phyloP scores from a whole-genome alignment of 2,797 vertebrate species.

The Phyllotis vaccarum region DNA sequence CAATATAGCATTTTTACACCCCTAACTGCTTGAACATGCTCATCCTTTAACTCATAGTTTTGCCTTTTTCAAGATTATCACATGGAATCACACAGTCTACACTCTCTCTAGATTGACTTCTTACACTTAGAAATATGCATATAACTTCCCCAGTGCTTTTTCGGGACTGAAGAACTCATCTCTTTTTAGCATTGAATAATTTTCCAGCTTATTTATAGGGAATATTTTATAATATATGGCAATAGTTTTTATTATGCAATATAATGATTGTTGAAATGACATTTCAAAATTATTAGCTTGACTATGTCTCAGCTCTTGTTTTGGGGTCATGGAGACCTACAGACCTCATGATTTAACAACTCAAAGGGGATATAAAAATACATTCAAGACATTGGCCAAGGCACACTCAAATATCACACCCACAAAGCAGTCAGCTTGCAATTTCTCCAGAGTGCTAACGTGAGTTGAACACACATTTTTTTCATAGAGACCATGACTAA shows the following conservation, averaged over 20 bases:
- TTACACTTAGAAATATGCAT: background rate
- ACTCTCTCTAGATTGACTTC: background rate
- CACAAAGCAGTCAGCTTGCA: background rate
- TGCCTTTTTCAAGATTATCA: background rate
- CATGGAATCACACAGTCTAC: background rate
- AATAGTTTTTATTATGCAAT: background rate
- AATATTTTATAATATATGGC: background rate
- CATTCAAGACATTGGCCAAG: background rate
- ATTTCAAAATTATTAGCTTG: slow-evolving; percentile 23
- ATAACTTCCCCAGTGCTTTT: background rate
- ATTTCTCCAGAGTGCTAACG: background rate
- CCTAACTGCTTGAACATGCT: background rate
- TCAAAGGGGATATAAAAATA: slow-evolving; percentile 23
- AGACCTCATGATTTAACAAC: slow-evolving; percentile 26
- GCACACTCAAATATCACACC: background rate
- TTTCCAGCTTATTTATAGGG: background rate
- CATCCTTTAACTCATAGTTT: background rate
- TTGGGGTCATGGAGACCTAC: background rate
- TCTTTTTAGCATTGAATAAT: background rate
- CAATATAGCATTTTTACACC: background rate
- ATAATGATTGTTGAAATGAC: background rate
- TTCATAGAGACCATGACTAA: slow-evolving; percentile 64
- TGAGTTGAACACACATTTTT: slow-evolving; percentile 51
- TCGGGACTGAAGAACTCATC: background rate
- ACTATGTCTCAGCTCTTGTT: background rate